phyloP scores from a whole-genome alignment of 2,888 invertebrate species.

The Vanessa cardui region DNA sequence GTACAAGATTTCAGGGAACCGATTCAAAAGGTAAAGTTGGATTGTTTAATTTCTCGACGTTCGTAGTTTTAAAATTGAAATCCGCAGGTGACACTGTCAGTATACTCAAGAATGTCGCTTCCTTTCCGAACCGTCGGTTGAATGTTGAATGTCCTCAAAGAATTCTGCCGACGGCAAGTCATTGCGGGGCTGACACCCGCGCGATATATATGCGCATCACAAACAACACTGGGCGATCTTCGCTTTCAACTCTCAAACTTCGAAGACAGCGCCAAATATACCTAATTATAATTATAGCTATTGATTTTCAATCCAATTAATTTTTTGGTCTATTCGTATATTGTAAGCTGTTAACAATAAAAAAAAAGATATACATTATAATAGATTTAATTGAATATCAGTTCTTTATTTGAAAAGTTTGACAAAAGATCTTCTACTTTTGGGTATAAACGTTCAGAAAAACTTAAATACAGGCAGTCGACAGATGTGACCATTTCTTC shows the following conservation, averaged over 20 bases:
- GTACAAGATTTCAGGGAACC: not conserved
- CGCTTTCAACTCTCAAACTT: constrained; percentile 18
- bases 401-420: not conserved
- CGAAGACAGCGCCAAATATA: not conserved
- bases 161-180: constrained; percentile 29
- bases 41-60: constrained; percentile 19
- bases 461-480: constrained; percentile 12
- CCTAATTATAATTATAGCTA: not conserved
- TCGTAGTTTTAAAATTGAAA: constrained; percentile 24
- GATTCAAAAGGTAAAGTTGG: constrained; percentile 17
- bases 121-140: constrained; percentile 31
- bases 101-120: constrained; percentile 20
- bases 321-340: not conserved
- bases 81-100: constrained; percentile 24
- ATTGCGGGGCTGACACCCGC: constrained; percentile 28
- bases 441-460: not conserved
- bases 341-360: not conserved
- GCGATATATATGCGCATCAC: constrained; percentile 35
- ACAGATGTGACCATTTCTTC: constrained; percentile 34
- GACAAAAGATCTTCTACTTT: not conserved
- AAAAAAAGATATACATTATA: too few species aligned
- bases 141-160: constrained; percentile 32
- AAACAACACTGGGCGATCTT: constrained; percentile 27
- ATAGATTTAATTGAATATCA: too few species aligned
- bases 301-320: not conserved